phyloP scores from a whole-genome alignment of 2,113 vertebrate genomes.

The Gallinago media region DNA sequence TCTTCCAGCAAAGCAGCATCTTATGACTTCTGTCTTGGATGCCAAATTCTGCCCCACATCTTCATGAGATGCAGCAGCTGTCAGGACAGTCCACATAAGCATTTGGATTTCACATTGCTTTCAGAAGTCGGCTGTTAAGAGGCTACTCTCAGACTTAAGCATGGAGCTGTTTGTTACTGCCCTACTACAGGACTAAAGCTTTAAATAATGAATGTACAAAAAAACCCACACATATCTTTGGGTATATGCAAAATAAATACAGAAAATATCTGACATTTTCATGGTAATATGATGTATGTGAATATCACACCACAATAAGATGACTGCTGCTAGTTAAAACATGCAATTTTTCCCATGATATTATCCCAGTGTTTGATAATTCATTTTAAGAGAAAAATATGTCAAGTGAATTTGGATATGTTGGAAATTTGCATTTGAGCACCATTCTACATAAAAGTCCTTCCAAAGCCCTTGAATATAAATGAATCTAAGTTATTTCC shows the following conservation, averaged over 20 bases:
- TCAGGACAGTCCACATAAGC: not conserved
- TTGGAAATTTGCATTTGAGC: constrained; percentile 48
- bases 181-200: not conserved
- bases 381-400: constrained; percentile 56
- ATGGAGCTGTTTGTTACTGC: not conserved
- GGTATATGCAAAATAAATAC: constrained; percentile 11
- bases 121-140: not conserved
- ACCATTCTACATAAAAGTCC: constrained; percentile 31
- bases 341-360: not conserved
- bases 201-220: not conserved
- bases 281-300: not conserved
- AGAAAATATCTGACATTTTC: constrained; percentile 19
- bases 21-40: not conserved
- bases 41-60: not conserved
- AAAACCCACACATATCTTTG: not conserved
- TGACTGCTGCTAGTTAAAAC: not conserved
- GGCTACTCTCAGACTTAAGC: not conserved
- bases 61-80: not conserved
- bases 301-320: not conserved
- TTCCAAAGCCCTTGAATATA: constrained; percentile 60
- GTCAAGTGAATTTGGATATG: constrained; percentile 30
- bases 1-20: not conserved
- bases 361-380: constrained; percentile 13
- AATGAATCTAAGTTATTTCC: constrained; percentile 51
- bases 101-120: not conserved